These are phyloP conservation scores for Eristalis arbustorum DNA, from an alignment of 2,888 invertebrate genomes.

Conservation along the genomic window DNA sequence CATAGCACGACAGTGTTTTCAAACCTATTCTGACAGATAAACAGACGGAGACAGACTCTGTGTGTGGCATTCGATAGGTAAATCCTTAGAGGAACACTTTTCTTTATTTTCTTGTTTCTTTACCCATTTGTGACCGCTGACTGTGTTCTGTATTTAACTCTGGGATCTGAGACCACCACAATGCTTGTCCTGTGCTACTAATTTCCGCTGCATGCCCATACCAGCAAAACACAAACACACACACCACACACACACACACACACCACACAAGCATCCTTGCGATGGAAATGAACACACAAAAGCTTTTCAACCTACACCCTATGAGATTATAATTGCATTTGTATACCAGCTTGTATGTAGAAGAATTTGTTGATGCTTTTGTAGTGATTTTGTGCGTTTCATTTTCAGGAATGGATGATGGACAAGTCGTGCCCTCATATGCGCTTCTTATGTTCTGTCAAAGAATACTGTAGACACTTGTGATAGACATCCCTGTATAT, in stretches of 20 bases:
- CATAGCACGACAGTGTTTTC: slow-evolving; percentile 35
- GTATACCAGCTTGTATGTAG: slow-evolving; percentile 2
- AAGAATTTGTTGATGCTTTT: slow-evolving; percentile 4
- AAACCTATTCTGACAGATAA: slow-evolving; percentile 45
- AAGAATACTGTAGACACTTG: background rate
- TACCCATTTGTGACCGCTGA: background rate
- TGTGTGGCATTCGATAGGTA: slow-evolving; percentile 61
- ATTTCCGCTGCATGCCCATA: slow-evolving; percentile 1
- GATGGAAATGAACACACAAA: background rate
- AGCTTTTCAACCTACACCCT: background rate
- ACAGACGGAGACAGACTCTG: slow-evolving; percentile 48
- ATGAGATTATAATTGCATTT: background rate
- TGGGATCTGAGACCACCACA: background rate
- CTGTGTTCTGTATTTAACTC: slow-evolving; percentile 18
- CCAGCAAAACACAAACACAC: background rate
- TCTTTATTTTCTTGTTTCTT: background rate
- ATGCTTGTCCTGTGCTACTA: slow-evolving; percentile 3
- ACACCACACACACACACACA: background rate
- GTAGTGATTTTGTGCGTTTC: slow-evolving; percentile 11
- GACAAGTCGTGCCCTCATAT: background rate
- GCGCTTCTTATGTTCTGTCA: background rate
- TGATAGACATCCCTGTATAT: background rate
- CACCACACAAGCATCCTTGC: background rate
- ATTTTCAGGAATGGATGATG: slow-evolving; percentile 1
- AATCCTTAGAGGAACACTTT: slow-evolving; percentile 52